Evolutionary conservation across 2,888 invertebrate species (phyloP).

Genomic region (Loripinus fragilis): DNA sequence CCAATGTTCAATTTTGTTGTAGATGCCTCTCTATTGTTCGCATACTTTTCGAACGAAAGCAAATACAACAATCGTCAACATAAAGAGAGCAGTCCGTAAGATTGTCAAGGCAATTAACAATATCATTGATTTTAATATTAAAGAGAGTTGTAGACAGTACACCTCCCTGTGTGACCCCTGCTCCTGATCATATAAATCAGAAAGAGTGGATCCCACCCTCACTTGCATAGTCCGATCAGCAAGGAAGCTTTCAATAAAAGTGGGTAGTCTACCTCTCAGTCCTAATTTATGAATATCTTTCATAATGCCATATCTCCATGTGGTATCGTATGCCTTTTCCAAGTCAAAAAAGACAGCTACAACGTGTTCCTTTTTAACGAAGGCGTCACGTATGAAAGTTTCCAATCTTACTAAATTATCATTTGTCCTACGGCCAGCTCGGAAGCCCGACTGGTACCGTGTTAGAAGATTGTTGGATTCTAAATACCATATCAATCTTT

Average conservation of each 20-base stretch:
- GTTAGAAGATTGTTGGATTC: conserved; percentile 54
- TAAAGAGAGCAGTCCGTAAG: conserved; percentile 19
- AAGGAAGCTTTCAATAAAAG: neutral
- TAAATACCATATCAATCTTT: conserved; percentile 60
- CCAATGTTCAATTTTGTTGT: neutral
- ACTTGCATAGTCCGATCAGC: neutral
- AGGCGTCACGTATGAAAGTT: conserved; percentile 55
- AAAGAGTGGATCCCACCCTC: neutral
- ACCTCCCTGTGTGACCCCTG: neutral
- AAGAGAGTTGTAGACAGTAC: neutral
- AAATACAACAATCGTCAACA: conserved; percentile 31
- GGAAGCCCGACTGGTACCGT: conserved; percentile 51
- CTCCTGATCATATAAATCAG: neutral
- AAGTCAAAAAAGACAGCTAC: conserved; percentile 56
- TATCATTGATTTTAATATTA: conserved; percentile 9
- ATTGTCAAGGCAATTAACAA: conserved; percentile 6
- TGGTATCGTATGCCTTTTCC: conserved; percentile 39
- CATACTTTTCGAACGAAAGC: conserved; percentile 6
- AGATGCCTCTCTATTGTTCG: conserved; percentile 21
- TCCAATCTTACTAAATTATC: conserved; percentile 57
- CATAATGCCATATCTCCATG: conserved; percentile 41
- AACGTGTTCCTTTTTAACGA: conserved; percentile 56
- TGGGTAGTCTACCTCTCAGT: neutral
- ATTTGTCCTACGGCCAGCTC: conserved; percentile 38
- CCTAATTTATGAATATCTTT: neutral